Evolutionary conservation across 64 coral and sea anemone genomes (phyloP).

Genomic region (Montipora cactus): DNA sequence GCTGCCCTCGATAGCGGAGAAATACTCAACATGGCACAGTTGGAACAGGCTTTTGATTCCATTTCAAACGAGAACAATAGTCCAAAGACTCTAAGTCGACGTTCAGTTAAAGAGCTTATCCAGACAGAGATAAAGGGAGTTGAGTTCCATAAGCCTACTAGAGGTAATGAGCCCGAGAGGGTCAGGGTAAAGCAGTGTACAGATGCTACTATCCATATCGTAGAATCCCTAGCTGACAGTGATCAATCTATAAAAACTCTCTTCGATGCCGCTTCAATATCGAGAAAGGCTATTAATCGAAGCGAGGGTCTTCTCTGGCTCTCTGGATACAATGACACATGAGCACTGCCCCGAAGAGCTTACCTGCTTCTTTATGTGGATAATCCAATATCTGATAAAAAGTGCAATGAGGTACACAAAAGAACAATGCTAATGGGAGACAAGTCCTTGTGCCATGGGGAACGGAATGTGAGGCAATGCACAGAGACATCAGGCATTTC

Average conservation of each 20-base stretch:
- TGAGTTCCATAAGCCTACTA: background rate
- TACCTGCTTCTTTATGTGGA: background rate
- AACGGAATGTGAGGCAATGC: constrained; percentile 62
- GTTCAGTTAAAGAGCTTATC: too few relatives aligned
- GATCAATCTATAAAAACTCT: background rate
- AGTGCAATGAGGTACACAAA: background rate
- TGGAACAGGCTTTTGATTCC: too few relatives aligned
- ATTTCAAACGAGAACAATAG: too few relatives aligned
- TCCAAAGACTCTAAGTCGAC: too few relatives aligned
- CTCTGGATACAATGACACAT: too few relatives aligned
- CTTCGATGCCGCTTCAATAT: too few relatives aligned
- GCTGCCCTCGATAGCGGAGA: too few relatives aligned
- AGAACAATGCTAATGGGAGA: constrained; percentile 35
- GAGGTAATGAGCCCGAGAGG: background rate
- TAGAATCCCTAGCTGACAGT: background rate
- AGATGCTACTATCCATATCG: too few relatives aligned
- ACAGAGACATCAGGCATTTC: constrained; percentile 72
- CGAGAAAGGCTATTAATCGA: too few relatives aligned
- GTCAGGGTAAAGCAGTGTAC: background rate
- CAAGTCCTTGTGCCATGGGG: constrained; percentile 69
- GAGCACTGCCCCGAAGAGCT: too few relatives aligned
- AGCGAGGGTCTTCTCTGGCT: too few relatives aligned
- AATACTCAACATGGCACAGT: too few relatives aligned
- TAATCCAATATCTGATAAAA: background rate
- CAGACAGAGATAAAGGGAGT: background rate